phyloP scores from a whole-genome alignment of 2,113 vertebrate genomes.

The Muntiacus reevesi region DNA sequence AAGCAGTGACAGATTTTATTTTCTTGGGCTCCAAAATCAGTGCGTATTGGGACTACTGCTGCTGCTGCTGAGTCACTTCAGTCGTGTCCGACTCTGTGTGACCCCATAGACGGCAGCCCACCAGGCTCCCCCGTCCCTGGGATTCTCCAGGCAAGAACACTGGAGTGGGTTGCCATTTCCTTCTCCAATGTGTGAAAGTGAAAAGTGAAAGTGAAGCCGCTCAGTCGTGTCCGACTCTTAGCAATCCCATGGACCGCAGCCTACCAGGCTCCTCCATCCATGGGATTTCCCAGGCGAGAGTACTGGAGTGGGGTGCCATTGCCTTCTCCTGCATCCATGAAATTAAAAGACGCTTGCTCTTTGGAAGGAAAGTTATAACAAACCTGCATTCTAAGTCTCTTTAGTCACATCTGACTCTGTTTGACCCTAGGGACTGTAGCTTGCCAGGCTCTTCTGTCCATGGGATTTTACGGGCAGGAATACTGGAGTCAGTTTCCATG shows the following conservation, averaged over 20 bases:
- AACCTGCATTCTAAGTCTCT: neutral
- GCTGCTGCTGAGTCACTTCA: too few species aligned
- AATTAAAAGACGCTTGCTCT: neutral
- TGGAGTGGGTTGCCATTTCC: too few species aligned
- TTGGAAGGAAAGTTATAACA: neutral
- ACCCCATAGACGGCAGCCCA: too few species aligned
- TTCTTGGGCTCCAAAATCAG: neutral
- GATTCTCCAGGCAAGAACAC: too few species aligned
- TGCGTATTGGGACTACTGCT: neutral
- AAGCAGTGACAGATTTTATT: neutral
- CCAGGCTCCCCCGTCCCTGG: too few species aligned
- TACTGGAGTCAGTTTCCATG: neutral
- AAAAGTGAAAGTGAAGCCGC: too few species aligned
- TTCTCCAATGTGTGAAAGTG: too few species aligned
- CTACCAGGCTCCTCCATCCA: too few species aligned
- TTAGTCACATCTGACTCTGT: neutral
- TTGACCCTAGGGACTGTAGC: neutral
- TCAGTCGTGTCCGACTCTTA: too few species aligned
- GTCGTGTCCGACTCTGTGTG: rapidly evolving
- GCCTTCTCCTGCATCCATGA: neutral
- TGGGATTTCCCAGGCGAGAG: too few species aligned
- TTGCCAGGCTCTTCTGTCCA: neutral
- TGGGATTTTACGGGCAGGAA: neutral
- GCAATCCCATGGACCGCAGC: too few species aligned
- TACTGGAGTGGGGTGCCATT: too few species aligned